These are phyloP conservation scores for Telmatochromis sp. DNA, from an alignment of 2,113 vertebrate genomes.

Conservation along the genomic window DNA sequence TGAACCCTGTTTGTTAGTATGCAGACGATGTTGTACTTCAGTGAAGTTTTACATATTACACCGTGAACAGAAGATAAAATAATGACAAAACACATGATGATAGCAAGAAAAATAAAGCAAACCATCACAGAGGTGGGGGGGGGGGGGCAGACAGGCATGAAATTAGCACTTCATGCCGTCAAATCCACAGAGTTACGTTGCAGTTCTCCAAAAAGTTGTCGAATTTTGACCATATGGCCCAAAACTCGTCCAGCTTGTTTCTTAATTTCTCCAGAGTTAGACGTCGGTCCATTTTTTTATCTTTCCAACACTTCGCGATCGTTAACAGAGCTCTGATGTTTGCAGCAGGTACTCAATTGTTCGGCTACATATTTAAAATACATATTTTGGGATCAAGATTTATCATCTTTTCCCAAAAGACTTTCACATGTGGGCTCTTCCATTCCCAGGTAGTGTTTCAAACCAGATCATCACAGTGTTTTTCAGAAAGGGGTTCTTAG, in stretches of 20 bases:
- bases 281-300: background rate
- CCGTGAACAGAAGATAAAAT: background rate
- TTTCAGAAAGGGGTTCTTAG: background rate
- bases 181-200: background rate
- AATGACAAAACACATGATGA: background rate
- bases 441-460: background rate
- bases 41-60: background rate
- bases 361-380: background rate
- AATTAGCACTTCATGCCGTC: background rate
- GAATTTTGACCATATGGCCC: background rate
- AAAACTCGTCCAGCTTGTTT: background rate
- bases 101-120: background rate
- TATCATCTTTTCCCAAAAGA: background rate
- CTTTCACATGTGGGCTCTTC: background rate
- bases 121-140: background rate
- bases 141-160: background rate
- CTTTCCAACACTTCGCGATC: background rate
- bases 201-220: background rate
- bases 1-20: background rate
- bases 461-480: background rate
- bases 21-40: background rate
- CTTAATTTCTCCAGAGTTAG: background rate
- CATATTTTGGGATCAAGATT: background rate
- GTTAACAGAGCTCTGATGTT: background rate
- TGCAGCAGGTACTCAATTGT: fast-evolving